Conservation (phyloP, 1,140 invertebrate genomes). For the Drosophila mojavensis region DNA sequence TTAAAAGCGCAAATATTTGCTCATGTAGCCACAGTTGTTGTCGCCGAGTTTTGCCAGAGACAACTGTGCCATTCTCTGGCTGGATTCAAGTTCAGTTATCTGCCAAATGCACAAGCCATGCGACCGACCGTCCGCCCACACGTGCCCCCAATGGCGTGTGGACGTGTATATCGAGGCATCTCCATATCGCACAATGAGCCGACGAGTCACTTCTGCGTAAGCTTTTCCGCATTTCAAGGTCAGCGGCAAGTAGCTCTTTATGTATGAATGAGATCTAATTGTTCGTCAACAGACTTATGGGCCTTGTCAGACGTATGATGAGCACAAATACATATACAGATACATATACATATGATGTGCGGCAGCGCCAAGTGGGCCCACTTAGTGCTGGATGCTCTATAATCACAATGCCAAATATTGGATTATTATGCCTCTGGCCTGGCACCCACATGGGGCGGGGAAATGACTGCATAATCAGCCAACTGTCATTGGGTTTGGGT, state of each 20-base stretch:
- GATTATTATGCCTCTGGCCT: constrained; percentile 30
- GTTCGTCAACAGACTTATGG: constrained; percentile 56
- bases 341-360: background rate
- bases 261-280: constrained; percentile 80
- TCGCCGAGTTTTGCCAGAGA: constrained; percentile 6
- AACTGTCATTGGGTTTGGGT: constrained; percentile 8
- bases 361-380: constrained; percentile 27
- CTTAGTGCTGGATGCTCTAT: constrained; percentile 33
- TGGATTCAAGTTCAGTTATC: constrained; percentile 25
- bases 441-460: background rate
- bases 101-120: constrained; percentile 18
- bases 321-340: background rate
- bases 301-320: constrained; percentile 23
- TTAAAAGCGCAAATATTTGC: constrained; percentile 44
- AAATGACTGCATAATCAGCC: constrained; percentile 11
- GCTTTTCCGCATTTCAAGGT: constrained; percentile 68
- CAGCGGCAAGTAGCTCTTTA: constrained; percentile 73
- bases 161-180: constrained; percentile 36
- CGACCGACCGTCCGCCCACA: constrained; percentile 2
- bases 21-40: constrained; percentile 20
- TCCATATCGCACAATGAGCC: constrained; percentile 29
- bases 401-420: constrained; percentile 60
- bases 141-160: background rate
- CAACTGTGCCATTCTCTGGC: constrained; percentile 28
- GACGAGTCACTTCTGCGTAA: constrained; percentile 51